Percentiles rank a stretch among this genome's conserved stretches.
Evolutionary conservation across 2,888 invertebrate species (phyloP).

Genomic region (Heliothis peltigera): DNA sequence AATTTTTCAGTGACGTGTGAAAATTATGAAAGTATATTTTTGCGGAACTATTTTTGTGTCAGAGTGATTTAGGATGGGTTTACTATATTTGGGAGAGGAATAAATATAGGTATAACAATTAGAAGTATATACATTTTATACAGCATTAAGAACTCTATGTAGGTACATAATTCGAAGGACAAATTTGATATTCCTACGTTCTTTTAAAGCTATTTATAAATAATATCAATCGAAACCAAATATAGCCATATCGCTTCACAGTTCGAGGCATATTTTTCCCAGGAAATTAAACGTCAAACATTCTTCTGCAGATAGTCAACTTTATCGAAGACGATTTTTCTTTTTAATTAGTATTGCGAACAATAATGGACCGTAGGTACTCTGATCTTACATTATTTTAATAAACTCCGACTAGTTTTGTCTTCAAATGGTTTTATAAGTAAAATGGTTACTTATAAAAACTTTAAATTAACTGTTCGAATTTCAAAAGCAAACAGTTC

Average conservation of each 20-base stretch:
- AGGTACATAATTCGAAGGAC: too few relatives aligned
- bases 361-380: background rate
- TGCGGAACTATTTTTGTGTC: constrained; percentile 32
- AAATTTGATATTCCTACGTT: too few relatives aligned
- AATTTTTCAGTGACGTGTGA: constrained; percentile 27
- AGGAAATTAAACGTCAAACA: constrained; percentile 50
- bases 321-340: background rate
- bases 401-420: too few relatives aligned
- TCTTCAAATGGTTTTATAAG: background rate
- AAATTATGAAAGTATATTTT: constrained; percentile 44
- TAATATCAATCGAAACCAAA: background rate
- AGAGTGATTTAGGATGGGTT: constrained; percentile 13
- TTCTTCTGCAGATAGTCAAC: constrained; percentile 2
- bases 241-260: constrained; percentile 2
- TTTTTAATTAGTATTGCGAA: constrained; percentile 31
- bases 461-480: background rate
- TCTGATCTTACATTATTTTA: too few relatives aligned
- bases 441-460: background rate
- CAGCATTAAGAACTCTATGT: too few relatives aligned
- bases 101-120: constrained; percentile 15
- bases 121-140: background rate
- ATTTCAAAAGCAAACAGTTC: constrained; percentile 15
- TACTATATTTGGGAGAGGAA: constrained; percentile 11
- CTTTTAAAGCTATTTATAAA: too few relatives aligned
- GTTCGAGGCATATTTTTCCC: constrained; percentile 11